Conservation (phyloP, 2,888 invertebrate genomes). For the Agrilus cyanescens region DNA sequence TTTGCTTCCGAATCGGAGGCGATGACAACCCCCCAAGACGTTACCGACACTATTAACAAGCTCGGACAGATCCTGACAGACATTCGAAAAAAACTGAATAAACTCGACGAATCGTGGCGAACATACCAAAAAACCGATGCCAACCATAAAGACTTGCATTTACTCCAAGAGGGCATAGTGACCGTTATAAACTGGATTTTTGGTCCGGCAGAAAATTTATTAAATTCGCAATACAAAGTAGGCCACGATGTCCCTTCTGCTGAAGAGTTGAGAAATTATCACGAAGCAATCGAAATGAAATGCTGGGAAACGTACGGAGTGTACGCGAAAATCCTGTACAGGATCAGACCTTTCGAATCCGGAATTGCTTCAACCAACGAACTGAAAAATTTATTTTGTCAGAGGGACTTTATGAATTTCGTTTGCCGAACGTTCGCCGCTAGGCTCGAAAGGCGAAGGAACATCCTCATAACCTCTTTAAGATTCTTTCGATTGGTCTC, state of each 20-base stretch:
- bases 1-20: slow-evolving; percentile 31
- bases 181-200: slow-evolving; percentile 68
- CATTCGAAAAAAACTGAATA: slow-evolving; percentile 46
- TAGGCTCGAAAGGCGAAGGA: slow-evolving; percentile 59
- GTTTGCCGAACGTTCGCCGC: slow-evolving; percentile 67
- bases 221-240: slow-evolving; percentile 58
- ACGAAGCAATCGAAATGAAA: slow-evolving; percentile 62
- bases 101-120: slow-evolving; percentile 48
- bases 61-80: slow-evolving; percentile 45
- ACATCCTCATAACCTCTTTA: slow-evolving; percentile 61
- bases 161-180: slow-evolving; percentile 51
- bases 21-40: slow-evolving; percentile 45
- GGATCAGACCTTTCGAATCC: slow-evolving; percentile 48
- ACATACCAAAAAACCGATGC: slow-evolving; percentile 46
- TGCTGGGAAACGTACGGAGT: slow-evolving; percentile 69
- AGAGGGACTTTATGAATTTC: slow-evolving; percentile 72
- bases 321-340: slow-evolving; percentile 65
- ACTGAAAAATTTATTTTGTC: slow-evolving; percentile 54
- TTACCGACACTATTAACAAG: slow-evolving; percentile 45
- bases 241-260: slow-evolving; percentile 62
- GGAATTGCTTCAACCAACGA: slow-evolving; percentile 31
- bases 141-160: slow-evolving; percentile 47
- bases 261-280: slow-evolving; percentile 58
- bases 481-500: slow-evolving; percentile 64
- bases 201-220: slow-evolving; percentile 61